Percentiles rank a stretch among this genome's conserved stretches.
Conservation (phyloP, 1,140 invertebrate species). For the Trichogramma pretiosum region DNA sequence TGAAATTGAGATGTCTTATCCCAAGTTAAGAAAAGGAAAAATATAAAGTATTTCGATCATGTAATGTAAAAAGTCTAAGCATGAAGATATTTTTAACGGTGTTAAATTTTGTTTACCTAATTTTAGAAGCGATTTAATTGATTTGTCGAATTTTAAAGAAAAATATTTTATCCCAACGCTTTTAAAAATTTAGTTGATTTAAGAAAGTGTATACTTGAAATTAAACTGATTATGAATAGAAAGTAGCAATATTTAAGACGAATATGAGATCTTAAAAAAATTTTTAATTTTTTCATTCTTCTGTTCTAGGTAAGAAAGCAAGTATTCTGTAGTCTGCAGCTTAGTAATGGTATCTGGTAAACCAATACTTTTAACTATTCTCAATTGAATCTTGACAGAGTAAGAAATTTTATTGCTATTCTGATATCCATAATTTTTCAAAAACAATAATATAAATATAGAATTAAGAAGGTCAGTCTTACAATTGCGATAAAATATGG, state of each 20-base stretch:
- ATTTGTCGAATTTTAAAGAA: neutral
- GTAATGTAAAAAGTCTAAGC: constrained; percentile 20
- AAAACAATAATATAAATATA: too few relatives aligned
- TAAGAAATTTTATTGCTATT: too few relatives aligned
- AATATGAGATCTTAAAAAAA: too few relatives aligned
- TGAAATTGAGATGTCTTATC: constrained; percentile 36
- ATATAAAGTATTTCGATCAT: constrained; percentile 25
- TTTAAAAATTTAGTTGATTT: too few relatives aligned
- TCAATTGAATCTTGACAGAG: too few relatives aligned
- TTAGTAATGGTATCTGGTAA: too few relatives aligned
- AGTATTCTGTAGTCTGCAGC: neutral
- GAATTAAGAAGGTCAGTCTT: too few relatives aligned
- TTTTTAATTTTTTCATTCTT: too few relatives aligned
- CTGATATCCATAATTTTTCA: too few relatives aligned
- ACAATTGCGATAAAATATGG: too few relatives aligned
- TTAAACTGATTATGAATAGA: neutral
- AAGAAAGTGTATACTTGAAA: neutral
- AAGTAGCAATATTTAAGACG: neutral
- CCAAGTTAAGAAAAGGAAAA: constrained; percentile 29
- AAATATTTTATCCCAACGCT: neutral
- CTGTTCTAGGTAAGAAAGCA: neutral
- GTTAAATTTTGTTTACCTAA: constrained; percentile 24
- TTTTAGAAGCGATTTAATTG: constrained; percentile 18
- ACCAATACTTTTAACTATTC: too few relatives aligned
- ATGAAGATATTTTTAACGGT: constrained; percentile 30